These are phyloP conservation scores for Oncopeltus fasciatus DNA, from an alignment of 1,140 invertebrate species.

Conservation along the genomic window DNA sequence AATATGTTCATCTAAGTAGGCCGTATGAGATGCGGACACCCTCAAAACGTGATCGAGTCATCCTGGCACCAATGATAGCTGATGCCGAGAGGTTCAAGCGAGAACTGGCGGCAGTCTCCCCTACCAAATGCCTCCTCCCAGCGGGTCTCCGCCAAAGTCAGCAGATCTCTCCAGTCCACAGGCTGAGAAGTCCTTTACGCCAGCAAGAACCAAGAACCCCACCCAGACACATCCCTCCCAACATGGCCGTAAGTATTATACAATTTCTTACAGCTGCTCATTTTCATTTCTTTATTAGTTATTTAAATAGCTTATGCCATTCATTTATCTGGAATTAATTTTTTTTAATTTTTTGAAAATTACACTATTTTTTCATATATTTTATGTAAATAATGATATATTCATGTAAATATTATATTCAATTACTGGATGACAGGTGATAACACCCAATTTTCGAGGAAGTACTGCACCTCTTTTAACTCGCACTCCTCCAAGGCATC, in stretches of 20 bases:
- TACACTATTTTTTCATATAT: background rate
- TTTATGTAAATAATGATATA: background rate
- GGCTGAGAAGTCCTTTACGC: background rate
- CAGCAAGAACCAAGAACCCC: slow-evolving; percentile 7
- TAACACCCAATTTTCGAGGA: slow-evolving; percentile 13
- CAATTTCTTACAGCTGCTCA: background rate
- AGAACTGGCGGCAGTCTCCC: background rate
- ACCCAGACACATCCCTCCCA: slow-evolving; percentile 10
- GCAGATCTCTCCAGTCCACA: background rate
- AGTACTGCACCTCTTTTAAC: slow-evolving; percentile 11
- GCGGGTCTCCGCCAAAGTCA: background rate
- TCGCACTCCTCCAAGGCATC: background rate
- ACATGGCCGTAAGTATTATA: slow-evolving; percentile 11
- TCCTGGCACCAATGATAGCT: slow-evolving; percentile 14
- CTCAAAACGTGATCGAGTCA: slow-evolving; percentile 4
- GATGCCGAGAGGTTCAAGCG: background rate
- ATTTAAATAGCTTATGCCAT: background rate
- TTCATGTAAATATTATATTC: background rate
- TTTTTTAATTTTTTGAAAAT: background rate
- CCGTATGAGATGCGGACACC: slow-evolving; percentile 5
- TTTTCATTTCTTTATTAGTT: background rate
- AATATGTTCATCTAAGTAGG: background rate
- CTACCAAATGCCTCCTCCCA: background rate
- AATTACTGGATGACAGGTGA: slow-evolving; percentile 11
- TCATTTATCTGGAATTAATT: background rate